Evolutionary conservation across 2,797 vertebrate species (phyloP), one percentile per base, ranked within the genome.

Genomic region (Pygocentrus nattereri): DNA sequence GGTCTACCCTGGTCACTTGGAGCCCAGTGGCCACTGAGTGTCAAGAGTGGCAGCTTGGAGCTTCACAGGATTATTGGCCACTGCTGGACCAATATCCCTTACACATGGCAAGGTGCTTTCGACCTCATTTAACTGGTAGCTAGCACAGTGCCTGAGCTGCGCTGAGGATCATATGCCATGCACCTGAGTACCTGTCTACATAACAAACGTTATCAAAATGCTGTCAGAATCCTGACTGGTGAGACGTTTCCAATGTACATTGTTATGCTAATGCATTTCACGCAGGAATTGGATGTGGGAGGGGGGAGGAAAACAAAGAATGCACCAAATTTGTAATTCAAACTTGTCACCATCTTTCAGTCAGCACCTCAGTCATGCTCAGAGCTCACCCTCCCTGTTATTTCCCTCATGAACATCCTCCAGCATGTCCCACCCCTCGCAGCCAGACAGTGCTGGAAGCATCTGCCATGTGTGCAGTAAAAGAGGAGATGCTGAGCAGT

Each of bases 1-100:
- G 69, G 82, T 71, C 67, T 34, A 74, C 76, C 31, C 72, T 86
- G 79, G 85, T 72, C 82, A 59, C 79, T 84, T 81, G 76, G 80
- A 84, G 47, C 41, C 68, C 23, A 61, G 56, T 56, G 65, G 62
- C 64, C 74, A 67, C 67, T 49, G 30, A 79, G 79, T 50, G 71
- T 79, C 30, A 73, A n/a, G 47, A 54, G 78, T 77, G 81, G 68
- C 83, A 88, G 86, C 85, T 87, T 87, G 86, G 58, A 85, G 79
- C 86, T 74, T 85, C 83, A 70, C 85, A 72, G 83, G 88, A 85
- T 76, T 71, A 67, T 78, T 81, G 87, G 85, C 74, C 38, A 64
- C 54, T 59, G 30, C 31, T 68, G 80, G 76, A 68, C 79, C 73
- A 52, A 19, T 64, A 54, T 50, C 61, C 79, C 79, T 77, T 71